Evolutionary conservation across 92 coral and sea anemone genomes (phyloP).

Genomic region (Palythoa grandiflora): DNA sequence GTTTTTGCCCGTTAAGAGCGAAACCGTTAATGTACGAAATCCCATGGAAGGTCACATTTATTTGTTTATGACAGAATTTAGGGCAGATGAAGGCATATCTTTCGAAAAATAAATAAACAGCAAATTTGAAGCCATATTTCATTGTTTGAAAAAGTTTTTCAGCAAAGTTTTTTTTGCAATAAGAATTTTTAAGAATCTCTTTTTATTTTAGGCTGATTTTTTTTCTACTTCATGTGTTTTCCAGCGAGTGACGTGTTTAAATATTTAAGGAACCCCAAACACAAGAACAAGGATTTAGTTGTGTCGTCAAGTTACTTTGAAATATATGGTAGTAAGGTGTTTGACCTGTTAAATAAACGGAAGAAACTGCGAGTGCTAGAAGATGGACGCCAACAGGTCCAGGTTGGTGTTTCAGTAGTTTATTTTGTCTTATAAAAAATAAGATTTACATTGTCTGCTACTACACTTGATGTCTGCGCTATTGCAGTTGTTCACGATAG

Average conservation of each 20-base stretch:
- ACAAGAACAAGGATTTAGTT: constrained; percentile 95
- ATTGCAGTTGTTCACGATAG: no score
- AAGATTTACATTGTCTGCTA: no score
- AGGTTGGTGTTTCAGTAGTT: constrained; percentile 59
- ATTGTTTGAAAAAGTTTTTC: not conserved
- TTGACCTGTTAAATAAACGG: constrained; percentile 93
- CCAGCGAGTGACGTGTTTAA: constrained; percentile 95
- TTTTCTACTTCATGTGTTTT: not conserved
- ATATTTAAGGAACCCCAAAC: constrained; percentile 77
- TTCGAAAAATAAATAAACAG: no score
- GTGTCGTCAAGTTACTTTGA: constrained; percentile 97
- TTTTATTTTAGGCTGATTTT: not conserved
- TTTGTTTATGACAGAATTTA: no score
- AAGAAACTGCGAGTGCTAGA: constrained; percentile 92
- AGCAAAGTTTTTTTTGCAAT: no score
- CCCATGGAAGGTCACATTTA: not conserved
- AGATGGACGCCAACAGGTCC: constrained; percentile 97
- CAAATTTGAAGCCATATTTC: no score
- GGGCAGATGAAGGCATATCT: no score
- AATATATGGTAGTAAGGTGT: constrained; percentile 98
- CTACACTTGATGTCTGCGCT: no score
- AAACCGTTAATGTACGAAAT: no score
- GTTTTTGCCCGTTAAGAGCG: no score
- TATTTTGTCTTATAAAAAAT: not conserved
- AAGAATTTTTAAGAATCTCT: not conserved